phyloP scores from a whole-genome alignment of 23 tunicate species.

The Oikopleura vanhoeffeni region DNA sequence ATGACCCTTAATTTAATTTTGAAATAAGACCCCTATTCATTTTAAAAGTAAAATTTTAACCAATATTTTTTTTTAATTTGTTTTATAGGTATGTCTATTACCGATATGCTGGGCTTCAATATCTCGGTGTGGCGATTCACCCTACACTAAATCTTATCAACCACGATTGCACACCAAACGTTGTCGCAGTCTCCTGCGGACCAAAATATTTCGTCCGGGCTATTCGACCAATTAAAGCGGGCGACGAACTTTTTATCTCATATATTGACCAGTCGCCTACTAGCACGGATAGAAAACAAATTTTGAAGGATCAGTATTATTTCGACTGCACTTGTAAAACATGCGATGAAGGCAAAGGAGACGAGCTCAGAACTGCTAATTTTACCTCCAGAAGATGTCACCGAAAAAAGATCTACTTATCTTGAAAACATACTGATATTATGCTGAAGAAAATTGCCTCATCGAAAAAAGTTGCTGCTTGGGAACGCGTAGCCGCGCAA shows the following conservation, averaged over 20 bases:
- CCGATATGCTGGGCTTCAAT: slow-evolving; percentile 44
- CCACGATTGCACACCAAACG: slow-evolving; percentile 72
- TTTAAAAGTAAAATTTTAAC: no score
- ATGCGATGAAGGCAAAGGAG: slow-evolving; percentile 39
- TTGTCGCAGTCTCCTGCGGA: slow-evolving; percentile 73
- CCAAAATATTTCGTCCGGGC: background rate
- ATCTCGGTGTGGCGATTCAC: slow-evolving; percentile 69
- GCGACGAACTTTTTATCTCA: slow-evolving; percentile 60
- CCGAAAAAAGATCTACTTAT: background rate
- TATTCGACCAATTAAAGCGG: slow-evolving; percentile 22
- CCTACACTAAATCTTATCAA: slow-evolving; percentile 41
- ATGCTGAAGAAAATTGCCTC: slow-evolving; percentile 41
- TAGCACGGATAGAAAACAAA: slow-evolving; percentile 30
- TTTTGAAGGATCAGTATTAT: slow-evolving; percentile 48
- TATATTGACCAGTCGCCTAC: slow-evolving; percentile 51
- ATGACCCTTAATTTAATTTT: no score
- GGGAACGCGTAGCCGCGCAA: slow-evolving; percentile 74
- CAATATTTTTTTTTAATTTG: no score
- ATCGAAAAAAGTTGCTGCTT: slow-evolving; percentile 40
- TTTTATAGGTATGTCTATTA: slow-evolving; percentile 61
- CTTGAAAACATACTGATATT: background rate
- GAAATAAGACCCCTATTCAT: no score
- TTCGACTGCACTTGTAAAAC: slow-evolving; percentile 55
- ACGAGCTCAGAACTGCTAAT: background rate
- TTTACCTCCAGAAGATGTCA: background rate